Base-by-base conservation (phyloP, 2,797 vertebrate genomes). In the Poeciliopsis turneri region DNA sequence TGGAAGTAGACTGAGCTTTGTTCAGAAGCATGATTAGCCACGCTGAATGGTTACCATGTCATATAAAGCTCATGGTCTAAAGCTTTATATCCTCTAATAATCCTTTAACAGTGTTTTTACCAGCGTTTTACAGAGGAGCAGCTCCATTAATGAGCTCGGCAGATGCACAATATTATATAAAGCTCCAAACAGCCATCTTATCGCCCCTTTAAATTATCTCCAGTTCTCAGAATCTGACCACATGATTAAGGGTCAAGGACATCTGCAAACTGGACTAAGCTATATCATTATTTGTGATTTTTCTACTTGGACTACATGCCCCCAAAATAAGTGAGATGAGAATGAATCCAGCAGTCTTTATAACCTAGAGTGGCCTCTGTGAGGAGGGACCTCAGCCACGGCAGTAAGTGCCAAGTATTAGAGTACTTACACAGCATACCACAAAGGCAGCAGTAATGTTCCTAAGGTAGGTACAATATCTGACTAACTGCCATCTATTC, bases 371-470 rank as follows among this genome's bases (percentile, higher is more conserved):
- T 82, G 88, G 88, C 86, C 84, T 51, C 85, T 81, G 83, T 86
- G 81, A 70, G 68, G 25, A 87, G 81, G 84, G 78, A 89, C 79
- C 86, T 86, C 84, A 86, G 5, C 78, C 84, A 83, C 78, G 87
- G 88, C 89, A 89, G 88, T 91, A 92, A 93, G 91, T 91, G 94
- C 90, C 81, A 78, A 78, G 82, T 89, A 91, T 90, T 86, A 90
- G 86, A 94, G 94, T 93, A 94, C 92, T 95, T 95, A 95, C 94
- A 94, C 83, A 85, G 86, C 77, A 78, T 51, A 83, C 83, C 87
- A 92, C 91, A 95, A 94, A 89, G 73, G 91, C 77, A 82, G 87
- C 81, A 87, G 86, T 89, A 80, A 87, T 92, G 90, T 89, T 87
- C 86, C 61, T 82, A 86, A 84, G 87, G 84, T 89, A 74, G 87